Evolutionary conservation across 2,797 vertebrate species (phyloP), one percentile per base, ranked within the genome.

Genomic region (Muraenolepis orangiensis): DNA sequence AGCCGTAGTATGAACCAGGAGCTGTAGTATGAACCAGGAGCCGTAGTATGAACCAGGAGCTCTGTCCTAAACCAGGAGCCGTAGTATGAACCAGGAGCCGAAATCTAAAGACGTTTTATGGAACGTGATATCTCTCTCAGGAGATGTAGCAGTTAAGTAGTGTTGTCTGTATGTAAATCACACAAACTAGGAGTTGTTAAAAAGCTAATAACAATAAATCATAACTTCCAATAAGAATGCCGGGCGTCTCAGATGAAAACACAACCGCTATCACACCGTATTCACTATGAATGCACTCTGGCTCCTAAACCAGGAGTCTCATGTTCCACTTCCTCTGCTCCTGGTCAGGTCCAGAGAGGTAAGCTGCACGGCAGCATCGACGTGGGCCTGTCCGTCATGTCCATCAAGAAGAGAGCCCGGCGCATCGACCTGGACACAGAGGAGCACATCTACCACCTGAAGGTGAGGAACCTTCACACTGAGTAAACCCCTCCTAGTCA

Each of bases 301-400:
- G 7, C 6, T 4, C 42, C 42, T 1, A 46, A 14, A 46, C 42
- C 23, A 10, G 61, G 23, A 23, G 61, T 29, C 6, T 26, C 10
- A 66, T 6, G 0, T 2, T 46, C 14, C 1, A 20, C 12, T 68
- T 20, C 29, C 36, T 30, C 1, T 71, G 20, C 68, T 76, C 38
- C 11, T 4, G 72, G n/a, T 88, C 86, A 99, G 98, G 97, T 97
- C 89, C 98, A 99, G 91, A 99, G 97, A 85, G 96, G 96, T 68
- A 99, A 99, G 86, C 95, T 98, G 66, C 98, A 99, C 4, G 97
- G 98, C 72, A 98, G 98, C 92, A 99, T 99, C 7, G 98, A 99
- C 70, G 97, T 99, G 0, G 98, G 98, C 69, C 94, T 99, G 68
- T 99, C 97, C 0, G 98, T 99, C 84, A 99, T 99, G 98, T 99